Conservation (phyloP, 2,113 vertebrate species). For the Cavia aperea region DNA sequence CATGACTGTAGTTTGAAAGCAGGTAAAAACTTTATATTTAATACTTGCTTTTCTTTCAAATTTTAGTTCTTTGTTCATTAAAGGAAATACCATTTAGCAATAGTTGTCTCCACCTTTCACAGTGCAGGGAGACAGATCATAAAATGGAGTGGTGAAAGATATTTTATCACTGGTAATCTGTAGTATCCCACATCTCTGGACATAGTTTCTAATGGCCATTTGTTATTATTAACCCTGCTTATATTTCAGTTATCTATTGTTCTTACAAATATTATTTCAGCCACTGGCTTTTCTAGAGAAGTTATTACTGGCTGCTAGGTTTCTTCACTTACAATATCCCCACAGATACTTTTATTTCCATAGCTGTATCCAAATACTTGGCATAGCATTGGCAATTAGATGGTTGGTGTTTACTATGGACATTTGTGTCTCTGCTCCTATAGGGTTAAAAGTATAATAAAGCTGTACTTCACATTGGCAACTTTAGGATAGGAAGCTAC, state of each 20-base stretch:
- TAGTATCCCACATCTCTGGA: neutral
- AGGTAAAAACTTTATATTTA: neutral
- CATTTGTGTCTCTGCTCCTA: neutral
- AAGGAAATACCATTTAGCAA: neutral
- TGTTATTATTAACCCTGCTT: neutral
- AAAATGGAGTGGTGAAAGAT: neutral
- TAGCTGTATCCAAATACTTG: neutral
- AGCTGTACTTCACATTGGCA: neutral
- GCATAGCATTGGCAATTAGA: neutral
- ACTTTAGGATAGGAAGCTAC: neutral
- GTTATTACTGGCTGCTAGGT: neutral
- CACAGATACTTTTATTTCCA: neutral
- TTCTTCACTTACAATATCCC: neutral
- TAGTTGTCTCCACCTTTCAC: neutral
- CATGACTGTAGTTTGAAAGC: neutral
- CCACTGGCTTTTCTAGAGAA: neutral
- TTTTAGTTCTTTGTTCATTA: neutral
- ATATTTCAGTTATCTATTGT: neutral
- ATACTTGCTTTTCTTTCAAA: neutral
- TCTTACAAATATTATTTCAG: constrained; percentile 7
- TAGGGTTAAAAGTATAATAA: neutral
- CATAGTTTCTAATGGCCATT: neutral
- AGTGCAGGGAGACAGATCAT: neutral
- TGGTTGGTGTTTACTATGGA: neutral
- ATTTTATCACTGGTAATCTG: neutral